phyloP scores from a whole-genome alignment of 2,888 invertebrate genomes.

The Marasmarcha lunaedactyla region DNA sequence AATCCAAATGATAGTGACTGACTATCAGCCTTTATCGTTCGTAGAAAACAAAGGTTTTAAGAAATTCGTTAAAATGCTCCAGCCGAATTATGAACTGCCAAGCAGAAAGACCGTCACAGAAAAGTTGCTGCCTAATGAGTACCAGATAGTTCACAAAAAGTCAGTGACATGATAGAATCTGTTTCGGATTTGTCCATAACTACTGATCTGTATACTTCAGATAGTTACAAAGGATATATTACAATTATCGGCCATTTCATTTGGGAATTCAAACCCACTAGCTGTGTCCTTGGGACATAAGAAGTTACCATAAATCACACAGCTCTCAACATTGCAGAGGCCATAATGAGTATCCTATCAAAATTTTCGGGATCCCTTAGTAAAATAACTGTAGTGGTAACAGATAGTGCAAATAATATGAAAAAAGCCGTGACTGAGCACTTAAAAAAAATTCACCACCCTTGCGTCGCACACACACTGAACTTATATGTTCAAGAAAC shows the following conservation, averaged over 20 bases:
- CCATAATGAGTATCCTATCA: background rate
- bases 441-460: background rate
- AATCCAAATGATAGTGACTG: background rate
- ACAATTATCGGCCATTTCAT: slow-evolving; percentile 1
- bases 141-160: background rate
- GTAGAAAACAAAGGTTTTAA: slow-evolving; percentile 2
- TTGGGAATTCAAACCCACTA: background rate
- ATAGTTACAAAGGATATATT: background rate
- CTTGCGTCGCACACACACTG: slow-evolving; percentile 1
- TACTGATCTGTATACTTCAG: background rate
- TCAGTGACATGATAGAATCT: background rate
- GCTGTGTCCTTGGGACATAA: background rate
- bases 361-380: background rate
- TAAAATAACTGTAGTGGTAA: background rate
- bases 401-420: background rate
- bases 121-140: background rate
- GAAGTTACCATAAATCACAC: background rate
- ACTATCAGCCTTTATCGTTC: slow-evolving; percentile 1
- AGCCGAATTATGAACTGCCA: slow-evolving; percentile 2
- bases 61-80: background rate
- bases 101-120: background rate
- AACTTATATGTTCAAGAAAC: background rate
- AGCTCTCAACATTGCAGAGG: background rate
- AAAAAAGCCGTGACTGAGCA: slow-evolving; percentile 1
- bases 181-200: slow-evolving; percentile 1